A percentile compares a stretch with the other conserved stretches of the same genome.
Conservation (phyloP, 2,797 vertebrate genomes). For the Darevskia mixta region DNA sequence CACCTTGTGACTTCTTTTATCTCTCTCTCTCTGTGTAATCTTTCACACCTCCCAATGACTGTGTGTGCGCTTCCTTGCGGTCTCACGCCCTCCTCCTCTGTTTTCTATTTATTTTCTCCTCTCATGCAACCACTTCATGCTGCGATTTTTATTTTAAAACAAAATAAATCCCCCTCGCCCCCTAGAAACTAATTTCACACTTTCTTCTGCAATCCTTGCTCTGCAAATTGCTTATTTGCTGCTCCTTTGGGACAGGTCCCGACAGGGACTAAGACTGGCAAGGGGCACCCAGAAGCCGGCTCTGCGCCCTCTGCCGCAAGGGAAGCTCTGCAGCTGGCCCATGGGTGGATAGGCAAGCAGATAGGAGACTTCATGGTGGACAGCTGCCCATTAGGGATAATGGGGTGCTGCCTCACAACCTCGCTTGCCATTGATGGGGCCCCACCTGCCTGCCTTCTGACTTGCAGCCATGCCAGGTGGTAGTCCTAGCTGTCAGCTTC, state of each 20-base stretch:
- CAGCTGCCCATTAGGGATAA: no score
- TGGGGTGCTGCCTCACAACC: no score
- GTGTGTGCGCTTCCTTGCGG: background rate
- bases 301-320: background rate
- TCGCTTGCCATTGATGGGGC: no score
- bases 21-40: slow-evolving; percentile 14
- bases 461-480: no score
- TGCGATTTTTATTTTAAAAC: background rate
- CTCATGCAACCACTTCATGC: background rate
- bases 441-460: no score
- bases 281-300: background rate
- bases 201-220: background rate
- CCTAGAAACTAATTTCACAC: slow-evolving; percentile 31
- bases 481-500: no score
- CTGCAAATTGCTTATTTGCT: slow-evolving; percentile 30
- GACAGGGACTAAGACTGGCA: no score
- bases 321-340: background rate
- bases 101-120: slow-evolving; percentile 24
- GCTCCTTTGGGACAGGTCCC: background rate
- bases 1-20: slow-evolving; percentile 16
- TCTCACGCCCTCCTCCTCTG: background rate
- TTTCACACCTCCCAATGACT: slow-evolving; percentile 32
- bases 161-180: background rate
- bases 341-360: background rate
- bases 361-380: no score